Evolutionary conservation across 1,140 invertebrate genomes (phyloP).

Genomic region (Caerostris darwini): DNA sequence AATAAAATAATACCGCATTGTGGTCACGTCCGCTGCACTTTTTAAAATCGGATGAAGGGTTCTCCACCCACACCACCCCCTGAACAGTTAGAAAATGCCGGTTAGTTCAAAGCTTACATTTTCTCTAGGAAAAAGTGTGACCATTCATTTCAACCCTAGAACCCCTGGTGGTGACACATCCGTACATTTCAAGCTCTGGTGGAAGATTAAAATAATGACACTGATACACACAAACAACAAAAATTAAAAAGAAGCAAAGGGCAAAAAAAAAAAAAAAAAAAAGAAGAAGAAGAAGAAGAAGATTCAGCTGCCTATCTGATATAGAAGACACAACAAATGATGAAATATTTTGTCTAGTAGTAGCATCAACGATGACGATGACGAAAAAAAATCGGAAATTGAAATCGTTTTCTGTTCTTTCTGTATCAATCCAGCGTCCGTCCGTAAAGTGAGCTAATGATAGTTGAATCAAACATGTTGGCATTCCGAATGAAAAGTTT

Average conservation of each 20-base stretch:
- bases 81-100: slow-evolving; percentile 10
- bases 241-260: background rate
- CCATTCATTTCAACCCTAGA: background rate
- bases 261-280: no score
- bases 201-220: background rate
- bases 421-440: no score
- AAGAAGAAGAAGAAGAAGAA: no score
- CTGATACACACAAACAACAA: background rate
- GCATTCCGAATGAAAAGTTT: slow-evolving; percentile 66
- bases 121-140: background rate
- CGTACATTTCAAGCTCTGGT: slow-evolving; percentile 1
- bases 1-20: slow-evolving; percentile 52
- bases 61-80: no score
- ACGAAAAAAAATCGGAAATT: slow-evolving; percentile 31
- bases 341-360: slow-evolving; percentile 31
- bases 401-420: background rate
- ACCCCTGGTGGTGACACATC: slow-evolving; percentile 45
- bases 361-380: background rate
- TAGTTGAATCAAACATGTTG: background rate
- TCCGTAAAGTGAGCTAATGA: background rate
- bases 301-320: no score
- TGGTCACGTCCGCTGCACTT: slow-evolving; percentile 61
- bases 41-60: slow-evolving; percentile 46
- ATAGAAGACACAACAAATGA: background rate
- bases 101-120: slow-evolving; percentile 56